Evolutionary conservation across 2,797 vertebrate species (phyloP).

Genomic region (Cyclura pinguis): DNA sequence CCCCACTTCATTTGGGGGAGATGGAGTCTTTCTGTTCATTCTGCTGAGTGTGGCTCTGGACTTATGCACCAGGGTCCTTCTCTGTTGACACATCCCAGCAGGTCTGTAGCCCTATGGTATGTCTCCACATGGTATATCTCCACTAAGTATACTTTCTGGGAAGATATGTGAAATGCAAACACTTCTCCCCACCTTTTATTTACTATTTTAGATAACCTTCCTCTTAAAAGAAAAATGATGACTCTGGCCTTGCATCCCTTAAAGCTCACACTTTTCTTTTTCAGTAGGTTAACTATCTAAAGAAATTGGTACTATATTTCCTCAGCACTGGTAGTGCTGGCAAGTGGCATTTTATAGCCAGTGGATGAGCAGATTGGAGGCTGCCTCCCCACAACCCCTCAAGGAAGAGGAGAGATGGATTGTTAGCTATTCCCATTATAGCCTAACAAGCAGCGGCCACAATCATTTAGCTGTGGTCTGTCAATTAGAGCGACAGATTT

Average conservation of each 20-base stretch:
- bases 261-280: constrained; percentile 49
- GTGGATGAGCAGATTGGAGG: constrained; percentile 37
- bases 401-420: constrained; percentile 17
- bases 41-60: too few relatives aligned
- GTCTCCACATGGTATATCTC: too few relatives aligned
- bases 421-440: constrained; percentile 41
- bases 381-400: constrained; percentile 15
- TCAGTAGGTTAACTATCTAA: constrained; percentile 56
- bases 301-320: constrained; percentile 52
- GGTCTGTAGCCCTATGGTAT: too few relatives aligned
- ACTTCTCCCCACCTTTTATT: neutral
- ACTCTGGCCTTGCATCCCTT: neutral
- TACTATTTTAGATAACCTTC: constrained; percentile 4
- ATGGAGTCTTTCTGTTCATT: too few relatives aligned
- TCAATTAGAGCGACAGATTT: constrained; percentile 52
- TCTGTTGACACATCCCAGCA: neutral
- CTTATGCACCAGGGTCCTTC: too few relatives aligned
- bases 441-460: constrained; percentile 42
- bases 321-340: constrained; percentile 49
- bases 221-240: neutral
- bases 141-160: too few relatives aligned
- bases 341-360: constrained; percentile 53
- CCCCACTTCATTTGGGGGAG: too few relatives aligned
- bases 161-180: neutral
- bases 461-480: constrained; percentile 49